Evolutionary conservation across 2,888 invertebrate species (phyloP), one percentile per base, ranked within the genome.

Genomic region (Stratiomys singularior): DNA sequence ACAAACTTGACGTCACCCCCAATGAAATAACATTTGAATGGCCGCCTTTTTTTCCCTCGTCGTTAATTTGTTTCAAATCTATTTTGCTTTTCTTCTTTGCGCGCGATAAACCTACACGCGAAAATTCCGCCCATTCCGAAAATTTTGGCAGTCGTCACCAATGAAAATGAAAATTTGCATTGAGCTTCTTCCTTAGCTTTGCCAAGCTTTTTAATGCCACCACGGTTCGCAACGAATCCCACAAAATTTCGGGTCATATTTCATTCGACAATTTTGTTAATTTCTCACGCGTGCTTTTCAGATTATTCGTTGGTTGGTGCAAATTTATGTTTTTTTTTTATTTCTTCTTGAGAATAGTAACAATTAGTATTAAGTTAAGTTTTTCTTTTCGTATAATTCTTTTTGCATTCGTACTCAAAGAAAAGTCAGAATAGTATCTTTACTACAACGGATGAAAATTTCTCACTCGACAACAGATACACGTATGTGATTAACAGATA

Each of bases 91-190:
- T 64, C 64, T 9, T n/a, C 37, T 67, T n/a, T 28, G 5, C 28
- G 15, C 27, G 11, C 25, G 18, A 71, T 7, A 21, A 71, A 25
- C 47, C 71, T 52, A 52, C 71, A 25, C 27, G 23, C 52, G 27
- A 71, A 52, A 64, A 15, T 30, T 11, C 28, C 30, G 30, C 60
- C 25, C 11, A n/a, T 25, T 21, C 11, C 23, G 28, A 60, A 58
- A 37, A 56, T 56, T 74, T 74, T 60, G 60, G 74, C 74, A 58
- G 58, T 58, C 74, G 37, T 74, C 60, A 74, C 74, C 60, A 74
- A 23, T 37, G 60, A 74, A 74, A 74, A 74, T 60, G 74, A 74
- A 74, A 37, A 37, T 74, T 37, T 23, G 18, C 23, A 37, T 47
- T 56, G 18, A 52, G 37, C 15, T 23, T 60, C 1, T 60, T 23